A percentile compares a stretch with the other conserved stretches of the same genome.
phyloP scores from a whole-genome alignment of 2,888 invertebrate genomes.

The Dynastes grantii region DNA sequence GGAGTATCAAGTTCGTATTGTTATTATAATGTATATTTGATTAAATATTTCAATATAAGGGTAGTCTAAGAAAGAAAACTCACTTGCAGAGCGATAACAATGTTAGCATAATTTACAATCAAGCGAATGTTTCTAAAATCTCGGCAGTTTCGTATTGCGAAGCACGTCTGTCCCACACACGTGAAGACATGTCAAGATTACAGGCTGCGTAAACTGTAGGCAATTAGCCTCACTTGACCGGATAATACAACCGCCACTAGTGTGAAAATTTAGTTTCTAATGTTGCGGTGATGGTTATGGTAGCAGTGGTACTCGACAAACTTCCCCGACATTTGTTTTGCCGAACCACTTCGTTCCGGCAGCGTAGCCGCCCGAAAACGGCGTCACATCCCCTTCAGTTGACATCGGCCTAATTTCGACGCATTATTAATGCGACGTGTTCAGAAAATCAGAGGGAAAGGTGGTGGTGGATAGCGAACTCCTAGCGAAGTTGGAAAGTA shows the following conservation, averaged over 20 bases:
- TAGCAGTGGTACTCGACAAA: conserved; percentile 15
- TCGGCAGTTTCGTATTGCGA: not conserved
- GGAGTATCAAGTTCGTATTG: no score
- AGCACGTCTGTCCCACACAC: not conserved
- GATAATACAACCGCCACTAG: conserved; percentile 40
- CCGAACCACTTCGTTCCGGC: conserved; percentile 31
- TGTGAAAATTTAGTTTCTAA: conserved; percentile 37
- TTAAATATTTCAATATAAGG: no score
- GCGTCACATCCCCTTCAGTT: conserved; percentile 25
- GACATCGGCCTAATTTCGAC: conserved; percentile 40
- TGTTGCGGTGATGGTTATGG: conserved; percentile 12
- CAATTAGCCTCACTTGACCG: conserved; percentile 42
- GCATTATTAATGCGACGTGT: conserved; percentile 40
- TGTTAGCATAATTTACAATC: no score
- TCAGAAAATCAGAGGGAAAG: conserved; percentile 23
- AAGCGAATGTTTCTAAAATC: no score
- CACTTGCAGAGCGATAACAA: no score
- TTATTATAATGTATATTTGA: no score
- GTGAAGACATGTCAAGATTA: conserved; percentile 35
- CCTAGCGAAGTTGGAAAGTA: conserved; percentile 15
- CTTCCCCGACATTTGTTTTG: conserved; percentile 39
- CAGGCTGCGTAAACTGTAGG: conserved; percentile 25
- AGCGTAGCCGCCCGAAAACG: conserved; percentile 21
- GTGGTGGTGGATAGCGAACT: conserved; percentile 6
- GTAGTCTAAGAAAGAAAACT: no score